Conservation (phyloP, 2,888 invertebrate species). For the Drosophila anomalipes region DNA sequence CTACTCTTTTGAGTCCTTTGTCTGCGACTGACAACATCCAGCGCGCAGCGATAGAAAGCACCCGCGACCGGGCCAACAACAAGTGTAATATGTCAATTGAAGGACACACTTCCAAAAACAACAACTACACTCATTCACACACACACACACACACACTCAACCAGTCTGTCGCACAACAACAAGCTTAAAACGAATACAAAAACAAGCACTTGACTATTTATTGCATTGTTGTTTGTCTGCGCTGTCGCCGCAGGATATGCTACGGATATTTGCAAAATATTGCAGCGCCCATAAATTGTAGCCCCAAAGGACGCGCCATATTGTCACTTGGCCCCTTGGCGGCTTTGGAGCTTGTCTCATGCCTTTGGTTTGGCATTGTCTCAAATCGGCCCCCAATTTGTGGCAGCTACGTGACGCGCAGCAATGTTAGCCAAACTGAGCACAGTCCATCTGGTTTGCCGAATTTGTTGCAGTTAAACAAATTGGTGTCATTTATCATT, state of each 20-base stretch:
- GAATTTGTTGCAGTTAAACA: constrained; percentile 6
- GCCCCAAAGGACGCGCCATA: constrained; percentile 59
- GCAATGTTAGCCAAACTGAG: constrained; percentile 15
- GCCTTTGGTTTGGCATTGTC: constrained; percentile 36
- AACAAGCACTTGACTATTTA: constrained; percentile 70
- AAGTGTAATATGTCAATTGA: constrained; percentile 80
- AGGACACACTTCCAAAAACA: constrained; percentile 59
- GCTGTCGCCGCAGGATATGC: constrained; percentile 75
- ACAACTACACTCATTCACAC: constrained; percentile 12
- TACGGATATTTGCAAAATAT: constrained; percentile 79
- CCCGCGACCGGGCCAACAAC: constrained; percentile 59
- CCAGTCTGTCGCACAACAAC: constrained; percentile 10
- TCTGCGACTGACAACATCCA: constrained; percentile 36
- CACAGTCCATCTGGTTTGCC: constrained; percentile 17
- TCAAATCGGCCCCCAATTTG: constrained; percentile 68
- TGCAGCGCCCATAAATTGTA: constrained; percentile 78
- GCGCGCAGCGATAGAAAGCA: constrained; percentile 47
- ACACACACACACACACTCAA: constrained; percentile 1
- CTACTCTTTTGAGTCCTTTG: constrained; percentile 33
- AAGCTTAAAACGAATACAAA: constrained; percentile 19
- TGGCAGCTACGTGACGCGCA: constrained; percentile 68
- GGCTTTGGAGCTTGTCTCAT: constrained; percentile 32
- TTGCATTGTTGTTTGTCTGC: constrained; percentile 73
- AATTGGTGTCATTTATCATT: constrained; percentile 6
- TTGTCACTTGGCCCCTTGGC: constrained; percentile 43